Evolutionary conservation across 92 coral and sea anemone genomes (phyloP).

Genomic region (Virgularia gustaviana): DNA sequence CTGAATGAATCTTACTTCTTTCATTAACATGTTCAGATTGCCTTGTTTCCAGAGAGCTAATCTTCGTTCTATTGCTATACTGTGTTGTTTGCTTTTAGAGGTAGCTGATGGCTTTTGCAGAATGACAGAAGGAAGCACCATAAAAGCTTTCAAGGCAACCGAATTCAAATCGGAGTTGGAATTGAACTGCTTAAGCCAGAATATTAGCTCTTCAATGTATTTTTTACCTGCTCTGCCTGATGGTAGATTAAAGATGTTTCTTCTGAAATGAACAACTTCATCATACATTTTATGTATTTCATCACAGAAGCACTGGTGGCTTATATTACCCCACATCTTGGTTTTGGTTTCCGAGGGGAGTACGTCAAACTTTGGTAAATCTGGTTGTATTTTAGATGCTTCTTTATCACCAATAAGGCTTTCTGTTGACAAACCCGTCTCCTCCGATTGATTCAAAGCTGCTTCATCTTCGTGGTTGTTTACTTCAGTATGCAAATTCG

Average conservation of each 20-base stretch:
- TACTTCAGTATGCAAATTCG: neutral
- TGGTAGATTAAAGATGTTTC: conserved; percentile 33
- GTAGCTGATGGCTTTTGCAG: conserved; percentile 34
- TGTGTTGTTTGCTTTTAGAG: conserved; percentile 6
- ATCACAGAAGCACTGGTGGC: conserved; percentile 36
- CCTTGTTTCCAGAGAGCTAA: conserved; percentile 24
- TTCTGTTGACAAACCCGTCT: no score
- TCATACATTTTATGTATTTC: conserved; percentile 34
- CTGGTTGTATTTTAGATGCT: conserved; percentile 30
- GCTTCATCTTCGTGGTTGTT: neutral
- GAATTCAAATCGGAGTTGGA: conserved; percentile 34
- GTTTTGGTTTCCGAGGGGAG: conserved; percentile 38
- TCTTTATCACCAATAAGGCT: neutral
- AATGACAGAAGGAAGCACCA: conserved; percentile 16
- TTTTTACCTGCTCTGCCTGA: conserved; percentile 27
- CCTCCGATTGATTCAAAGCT: no score
- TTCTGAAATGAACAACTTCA: conserved; percentile 38
- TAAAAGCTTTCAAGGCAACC: conserved; percentile 42
- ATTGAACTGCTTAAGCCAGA: conserved; percentile 34
- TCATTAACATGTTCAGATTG: conserved; percentile 9
- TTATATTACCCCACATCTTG: conserved; percentile 51
- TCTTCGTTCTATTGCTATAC: conserved; percentile 9
- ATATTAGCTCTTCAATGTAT: conserved; percentile 27
- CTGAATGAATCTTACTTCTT: conserved; percentile 26
- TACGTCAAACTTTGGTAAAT: conserved; percentile 48